phyloP scores from a whole-genome alignment of 2,888 invertebrate species.

The Dicyrtoma fusca region DNA sequence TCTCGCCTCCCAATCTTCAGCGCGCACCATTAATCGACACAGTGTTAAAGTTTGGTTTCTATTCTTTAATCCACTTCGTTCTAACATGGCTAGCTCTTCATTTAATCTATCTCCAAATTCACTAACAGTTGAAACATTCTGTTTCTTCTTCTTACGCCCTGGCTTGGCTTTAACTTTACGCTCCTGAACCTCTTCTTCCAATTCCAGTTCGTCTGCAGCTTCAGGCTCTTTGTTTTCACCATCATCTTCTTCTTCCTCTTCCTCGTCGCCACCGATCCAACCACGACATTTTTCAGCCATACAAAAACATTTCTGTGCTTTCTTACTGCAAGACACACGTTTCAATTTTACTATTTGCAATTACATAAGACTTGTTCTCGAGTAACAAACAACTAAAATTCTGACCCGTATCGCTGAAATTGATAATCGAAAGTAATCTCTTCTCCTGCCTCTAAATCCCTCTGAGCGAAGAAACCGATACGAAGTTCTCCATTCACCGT shows the following conservation, averaged over 20 bases:
- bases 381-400: not conserved
- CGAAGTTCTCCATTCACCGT: conserved; percentile 89
- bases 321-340: conserved; percentile 75
- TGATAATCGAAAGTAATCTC: conserved; percentile 99
- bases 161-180: conserved; percentile 57
- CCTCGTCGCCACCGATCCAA: conserved; percentile 90
- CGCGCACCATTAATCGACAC: conserved; percentile 89
- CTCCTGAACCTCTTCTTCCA: conserved; percentile 58
- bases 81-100: conserved; percentile 82
- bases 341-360: not conserved
- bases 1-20: conserved; percentile 75
- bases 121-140: not conserved
- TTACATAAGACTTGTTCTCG: not conserved
- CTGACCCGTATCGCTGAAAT: conserved; percentile 92
- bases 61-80: conserved; percentile 79
- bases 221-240: conserved; percentile 59
- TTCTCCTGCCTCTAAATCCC: conserved; percentile 80
- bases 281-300: conserved; percentile 87
- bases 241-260: conserved; percentile 63
- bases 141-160: conserved; percentile 17
- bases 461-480: conserved; percentile 94
- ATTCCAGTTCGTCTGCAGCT: conserved; percentile 58
- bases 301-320: conserved; percentile 95
- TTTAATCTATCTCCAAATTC: conserved; percentile 65
- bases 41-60: conserved; percentile 86